Evolutionary conservation across 2,888 invertebrate genomes (phyloP), one percentile per base, ranked within the genome.

Genomic region (Troides helena): DNA sequence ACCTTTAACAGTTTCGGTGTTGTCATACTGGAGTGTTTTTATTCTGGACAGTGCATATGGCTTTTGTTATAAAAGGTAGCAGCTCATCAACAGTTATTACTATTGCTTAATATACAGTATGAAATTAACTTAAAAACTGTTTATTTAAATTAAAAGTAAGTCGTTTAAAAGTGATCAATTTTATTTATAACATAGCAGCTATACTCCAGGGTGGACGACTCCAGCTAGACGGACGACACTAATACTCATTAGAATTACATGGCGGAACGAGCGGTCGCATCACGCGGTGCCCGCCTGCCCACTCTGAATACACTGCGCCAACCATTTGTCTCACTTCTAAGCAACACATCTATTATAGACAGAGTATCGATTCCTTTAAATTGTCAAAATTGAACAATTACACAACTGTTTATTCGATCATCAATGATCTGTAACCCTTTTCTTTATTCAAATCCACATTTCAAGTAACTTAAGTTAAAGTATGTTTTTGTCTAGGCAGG

Each of bases 161-260:
- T n/a, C 6, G 10, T 57, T 12, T 39, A 4, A 56, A 50, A 67
- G 61, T 25, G 46, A 53, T 25, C 12, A 63, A 50, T 17, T 59
- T 39, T 63, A 66, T 70, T 70, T 70, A 43, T 75, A 78, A 76
- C 65, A 68, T 69, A 65, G 69, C 65, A 66, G 74, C 77, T 77
- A 78, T 53, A 57, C 56, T 18, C 58, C 58, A 25, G 67, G 78
- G 78, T 78, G 81, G 81, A 80, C 79, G 75, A 74, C 74, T 74
- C 75, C 74, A 77, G 77, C 80, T 78, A 81, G 86, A 87, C 83
- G 85, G 81, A 85, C 85, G 86, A 86, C 87, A 85, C 88, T 91
- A 91, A 91, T 91, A 89, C 91, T 92, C 92, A 92, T 92, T 92
- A 92, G 90, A 92, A 90, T 92, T 90, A 91, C 92, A 92, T 90